phyloP scores from a whole-genome alignment of 2,888 invertebrate genomes.

The Eudasyphora cyanicolor region DNA sequence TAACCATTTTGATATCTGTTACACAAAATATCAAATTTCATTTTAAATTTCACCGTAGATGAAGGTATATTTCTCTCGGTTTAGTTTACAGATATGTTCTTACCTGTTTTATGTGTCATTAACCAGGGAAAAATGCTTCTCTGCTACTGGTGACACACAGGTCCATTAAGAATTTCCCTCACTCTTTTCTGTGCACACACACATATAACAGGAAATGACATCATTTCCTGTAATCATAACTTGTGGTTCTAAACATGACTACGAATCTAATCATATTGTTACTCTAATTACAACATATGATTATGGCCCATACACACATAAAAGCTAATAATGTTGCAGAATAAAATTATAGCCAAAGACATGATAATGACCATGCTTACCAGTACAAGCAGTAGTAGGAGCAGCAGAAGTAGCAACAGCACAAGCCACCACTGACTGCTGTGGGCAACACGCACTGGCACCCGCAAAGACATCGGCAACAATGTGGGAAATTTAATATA shows the following conservation, averaged over 20 bases:
- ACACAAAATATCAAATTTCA: too few species aligned
- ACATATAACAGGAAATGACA: constrained; percentile 3
- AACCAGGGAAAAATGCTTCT: neutral
- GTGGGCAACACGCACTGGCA: neutral
- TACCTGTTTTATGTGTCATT: neutral
- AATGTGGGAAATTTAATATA: neutral
- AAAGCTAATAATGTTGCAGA: neutral
- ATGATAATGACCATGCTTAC: constrained; percentile 17
- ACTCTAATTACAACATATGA: constrained; percentile 24
- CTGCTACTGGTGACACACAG: neutral
- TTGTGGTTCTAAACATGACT: neutral
- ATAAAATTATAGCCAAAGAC: constrained; percentile 1
- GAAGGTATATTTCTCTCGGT: too few species aligned
- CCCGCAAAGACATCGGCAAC: neutral
- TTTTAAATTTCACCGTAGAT: too few species aligned
- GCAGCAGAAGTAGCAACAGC: neutral
- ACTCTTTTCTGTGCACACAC: neutral
- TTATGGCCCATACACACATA: constrained; percentile 1
- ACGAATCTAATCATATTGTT: constrained; percentile 17
- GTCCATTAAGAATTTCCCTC: neutral
- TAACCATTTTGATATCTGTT: too few species aligned
- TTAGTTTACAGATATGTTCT: neutral
- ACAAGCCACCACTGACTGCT: neutral
- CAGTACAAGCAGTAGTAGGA: neutral
- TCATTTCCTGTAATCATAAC: constrained; percentile 12